phyloP scores from a whole-genome alignment of 2,888 invertebrate genomes.

The Pandemis corylana region DNA sequence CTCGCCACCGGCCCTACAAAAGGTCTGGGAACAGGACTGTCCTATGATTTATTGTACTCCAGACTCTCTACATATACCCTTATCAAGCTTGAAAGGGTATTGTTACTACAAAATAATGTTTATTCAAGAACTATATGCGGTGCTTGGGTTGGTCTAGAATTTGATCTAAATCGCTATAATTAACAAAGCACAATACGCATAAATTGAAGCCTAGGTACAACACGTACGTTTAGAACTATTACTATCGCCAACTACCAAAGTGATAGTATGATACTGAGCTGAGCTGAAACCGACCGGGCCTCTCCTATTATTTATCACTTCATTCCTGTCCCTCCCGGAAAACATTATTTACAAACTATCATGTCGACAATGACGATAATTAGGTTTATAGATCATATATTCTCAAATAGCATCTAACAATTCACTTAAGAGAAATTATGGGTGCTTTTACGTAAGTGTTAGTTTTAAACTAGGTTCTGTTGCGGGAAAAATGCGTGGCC shows the following conservation, averaged over 20 bases:
- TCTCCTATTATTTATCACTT: no score
- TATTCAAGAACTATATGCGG: constrained; percentile 15
- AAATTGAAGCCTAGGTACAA: not conserved
- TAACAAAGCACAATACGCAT: not conserved
- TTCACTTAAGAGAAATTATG: no score
- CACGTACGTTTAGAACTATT: not conserved
- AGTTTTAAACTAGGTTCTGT: no score
- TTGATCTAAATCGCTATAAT: not conserved
- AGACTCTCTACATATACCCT: constrained; percentile 22
- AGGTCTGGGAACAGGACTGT: constrained; percentile 12
- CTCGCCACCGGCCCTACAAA: constrained; percentile 5
- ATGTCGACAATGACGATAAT: no score
- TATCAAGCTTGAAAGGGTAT: constrained; percentile 35
- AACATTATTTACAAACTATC: no score
- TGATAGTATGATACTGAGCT: not conserved
- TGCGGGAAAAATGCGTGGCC: no score
- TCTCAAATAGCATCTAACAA: no score
- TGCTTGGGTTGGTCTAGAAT: not conserved
- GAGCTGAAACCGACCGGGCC: no score
- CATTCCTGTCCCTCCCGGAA: no score
- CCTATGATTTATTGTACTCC: constrained; percentile 31
- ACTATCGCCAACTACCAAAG: not conserved
- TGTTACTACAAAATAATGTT: constrained; percentile 34
- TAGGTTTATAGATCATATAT: no score
- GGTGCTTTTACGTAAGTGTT: no score